Percentiles rank a stretch among this genome's conserved stretches.
Evolutionary conservation across 2,888 invertebrate genomes (phyloP).

Genomic region (Drosophila picticornis): DNA sequence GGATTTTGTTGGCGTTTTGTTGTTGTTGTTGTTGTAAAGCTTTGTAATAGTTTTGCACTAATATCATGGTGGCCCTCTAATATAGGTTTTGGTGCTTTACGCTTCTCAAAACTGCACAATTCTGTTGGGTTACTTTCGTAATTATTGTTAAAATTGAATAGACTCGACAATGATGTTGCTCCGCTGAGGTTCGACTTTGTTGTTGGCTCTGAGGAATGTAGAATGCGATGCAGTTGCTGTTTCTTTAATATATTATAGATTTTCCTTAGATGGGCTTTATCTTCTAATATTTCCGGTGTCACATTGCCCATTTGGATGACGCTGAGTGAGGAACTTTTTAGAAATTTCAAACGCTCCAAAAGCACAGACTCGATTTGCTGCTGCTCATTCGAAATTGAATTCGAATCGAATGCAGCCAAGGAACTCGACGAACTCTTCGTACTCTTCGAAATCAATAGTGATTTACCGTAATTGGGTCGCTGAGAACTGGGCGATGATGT

Average conservation of each 20-base stretch:
- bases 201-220: slow-evolving; percentile 74
- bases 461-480: slow-evolving; percentile 57
- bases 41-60: neutral
- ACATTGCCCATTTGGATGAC: slow-evolving; percentile 87
- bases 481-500: slow-evolving; percentile 82
- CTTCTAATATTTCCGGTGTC: slow-evolving; percentile 90
- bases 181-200: slow-evolving; percentile 53
- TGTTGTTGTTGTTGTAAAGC: neutral
- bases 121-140: slow-evolving; percentile 21
- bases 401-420: neutral
- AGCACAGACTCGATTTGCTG: slow-evolving; percentile 61
- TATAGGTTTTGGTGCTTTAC: neutral
- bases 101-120: neutral
- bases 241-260: slow-evolving; percentile 83
- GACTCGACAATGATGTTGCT: slow-evolving; percentile 70
- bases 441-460: slow-evolving; percentile 1
- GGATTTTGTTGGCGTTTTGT: slow-evolving; percentile 57
- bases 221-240: slow-evolving; percentile 82
- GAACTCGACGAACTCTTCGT: neutral
- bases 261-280: slow-evolving; percentile 89
- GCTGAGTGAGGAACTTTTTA: slow-evolving; percentile 54
- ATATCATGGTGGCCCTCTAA: neutral
- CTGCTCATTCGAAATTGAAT: slow-evolving; percentile 32
- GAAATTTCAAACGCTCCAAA: slow-evolving; percentile 65
- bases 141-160: slow-evolving; percentile 49